Evolutionary conservation across 2,113 vertebrate species (phyloP).

Genomic region (Penelope pileata): DNA sequence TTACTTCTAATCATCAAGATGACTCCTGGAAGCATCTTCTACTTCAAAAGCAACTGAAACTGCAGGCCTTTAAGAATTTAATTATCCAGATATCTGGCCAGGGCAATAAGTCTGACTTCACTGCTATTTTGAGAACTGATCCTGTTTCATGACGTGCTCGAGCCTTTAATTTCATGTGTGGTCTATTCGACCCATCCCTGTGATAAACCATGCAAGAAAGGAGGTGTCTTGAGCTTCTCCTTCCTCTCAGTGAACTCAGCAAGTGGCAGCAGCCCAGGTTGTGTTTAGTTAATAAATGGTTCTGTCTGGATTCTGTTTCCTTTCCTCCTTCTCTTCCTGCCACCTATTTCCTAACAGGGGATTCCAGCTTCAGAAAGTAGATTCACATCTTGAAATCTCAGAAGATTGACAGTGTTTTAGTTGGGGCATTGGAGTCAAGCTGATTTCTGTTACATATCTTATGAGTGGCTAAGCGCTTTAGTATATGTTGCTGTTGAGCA

Average conservation of each 20-base stretch:
- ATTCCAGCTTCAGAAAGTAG: background rate
- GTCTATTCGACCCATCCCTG: background rate
- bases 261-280: background rate
- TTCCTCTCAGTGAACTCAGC: background rate
- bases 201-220: background rate
- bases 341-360: background rate
- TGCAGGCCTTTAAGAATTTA: background rate
- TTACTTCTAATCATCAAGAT: background rate
- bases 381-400: background rate
- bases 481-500: background rate
- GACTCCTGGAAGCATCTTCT: background rate
- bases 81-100: background rate
- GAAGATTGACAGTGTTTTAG: background rate
- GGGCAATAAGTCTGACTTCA: background rate
- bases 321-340: background rate
- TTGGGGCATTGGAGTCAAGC: background rate
- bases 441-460: background rate
- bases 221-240: background rate
- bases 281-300: background rate
- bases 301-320: background rate
- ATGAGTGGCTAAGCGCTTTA: background rate
- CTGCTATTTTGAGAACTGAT: background rate
- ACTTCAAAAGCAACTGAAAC: background rate
- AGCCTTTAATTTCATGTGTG: background rate
- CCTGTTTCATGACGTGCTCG: background rate